These are phyloP conservation scores for Trinorchestia longiramus DNA, from an alignment of 1,140 invertebrate genomes.

Conservation along the genomic window DNA sequence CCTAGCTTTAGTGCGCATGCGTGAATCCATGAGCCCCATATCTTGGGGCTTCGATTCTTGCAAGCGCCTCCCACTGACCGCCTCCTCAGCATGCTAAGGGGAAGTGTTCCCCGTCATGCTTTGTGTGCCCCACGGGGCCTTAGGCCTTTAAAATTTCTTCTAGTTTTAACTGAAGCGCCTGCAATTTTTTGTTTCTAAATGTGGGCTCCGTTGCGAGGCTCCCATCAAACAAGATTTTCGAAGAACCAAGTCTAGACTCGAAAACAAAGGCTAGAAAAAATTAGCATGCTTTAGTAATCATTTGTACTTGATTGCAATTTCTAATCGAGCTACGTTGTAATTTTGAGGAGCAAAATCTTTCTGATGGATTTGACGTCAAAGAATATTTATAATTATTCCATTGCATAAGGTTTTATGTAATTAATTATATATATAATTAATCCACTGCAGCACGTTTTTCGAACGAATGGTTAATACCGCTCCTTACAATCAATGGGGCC, in stretches of 20 bases:
- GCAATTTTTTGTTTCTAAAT: not conserved
- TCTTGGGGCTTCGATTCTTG: slow-evolving; percentile 3
- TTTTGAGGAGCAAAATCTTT: not conserved
- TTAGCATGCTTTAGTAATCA: not conserved
- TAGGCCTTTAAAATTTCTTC: not conserved
- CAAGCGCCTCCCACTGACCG: slow-evolving; percentile 24
- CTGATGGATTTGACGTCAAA: not conserved
- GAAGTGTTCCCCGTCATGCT: not conserved
- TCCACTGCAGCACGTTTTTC: no score
- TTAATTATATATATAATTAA: no score
- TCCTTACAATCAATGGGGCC: no score
- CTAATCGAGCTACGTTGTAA: not conserved
- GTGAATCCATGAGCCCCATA: not conserved
- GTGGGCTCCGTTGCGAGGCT: not conserved
- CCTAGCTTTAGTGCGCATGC: not conserved
- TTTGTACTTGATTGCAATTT: not conserved
- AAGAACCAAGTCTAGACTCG: not conserved
- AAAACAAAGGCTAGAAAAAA: not conserved
- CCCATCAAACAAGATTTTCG: not conserved
- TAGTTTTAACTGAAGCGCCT: not conserved
- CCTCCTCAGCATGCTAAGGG: not conserved
- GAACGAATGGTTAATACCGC: no score
- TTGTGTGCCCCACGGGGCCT: not conserved
- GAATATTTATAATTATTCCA: no score
- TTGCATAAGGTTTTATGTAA: no score